A percentile compares a stretch with the other conserved stretches of the same genome.
These are phyloP conservation scores for Hoplodrina blanda DNA, from an alignment of 2,888 invertebrate genomes.

Conservation along the genomic window DNA sequence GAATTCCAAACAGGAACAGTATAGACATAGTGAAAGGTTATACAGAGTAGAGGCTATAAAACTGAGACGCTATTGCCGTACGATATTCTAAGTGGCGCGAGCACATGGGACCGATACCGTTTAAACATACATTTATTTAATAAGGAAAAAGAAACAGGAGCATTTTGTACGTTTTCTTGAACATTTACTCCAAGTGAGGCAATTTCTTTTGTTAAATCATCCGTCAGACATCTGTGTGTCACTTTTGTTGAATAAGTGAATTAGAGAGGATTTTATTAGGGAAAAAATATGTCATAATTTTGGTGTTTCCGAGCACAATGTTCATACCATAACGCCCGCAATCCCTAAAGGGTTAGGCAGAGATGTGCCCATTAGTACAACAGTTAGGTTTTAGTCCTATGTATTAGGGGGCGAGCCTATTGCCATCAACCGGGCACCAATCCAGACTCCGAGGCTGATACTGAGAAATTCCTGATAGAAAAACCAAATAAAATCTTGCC, in stretches of 20 bases:
- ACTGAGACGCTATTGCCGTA: conserved; percentile 20
- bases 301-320: not conserved
- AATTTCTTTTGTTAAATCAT: conserved; percentile 27
- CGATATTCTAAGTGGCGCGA: conserved; percentile 51
- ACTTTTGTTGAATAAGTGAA: conserved; percentile 4
- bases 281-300: not conserved
- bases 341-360: no score
- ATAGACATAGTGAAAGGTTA: conserved; percentile 8
- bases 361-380: no score
- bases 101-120: conserved; percentile 52
- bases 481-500: no score
- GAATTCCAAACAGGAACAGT: conserved; percentile 12
- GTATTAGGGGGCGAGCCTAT: no score
- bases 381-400: no score
- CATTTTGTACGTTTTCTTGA: conserved; percentile 6
- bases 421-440: no score
- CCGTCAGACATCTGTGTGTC: conserved; percentile 5
- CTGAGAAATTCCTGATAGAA: no score
- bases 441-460: no score
- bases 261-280: not conserved
- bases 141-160: conserved; percentile 26
- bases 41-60: conserved; percentile 32
- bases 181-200: conserved; percentile 8
- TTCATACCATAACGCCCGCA: not conserved
- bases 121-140: conserved; percentile 51